Base-by-base conservation (phyloP, 2,797 vertebrate genomes). In the Molossus alvarezi region DNA sequence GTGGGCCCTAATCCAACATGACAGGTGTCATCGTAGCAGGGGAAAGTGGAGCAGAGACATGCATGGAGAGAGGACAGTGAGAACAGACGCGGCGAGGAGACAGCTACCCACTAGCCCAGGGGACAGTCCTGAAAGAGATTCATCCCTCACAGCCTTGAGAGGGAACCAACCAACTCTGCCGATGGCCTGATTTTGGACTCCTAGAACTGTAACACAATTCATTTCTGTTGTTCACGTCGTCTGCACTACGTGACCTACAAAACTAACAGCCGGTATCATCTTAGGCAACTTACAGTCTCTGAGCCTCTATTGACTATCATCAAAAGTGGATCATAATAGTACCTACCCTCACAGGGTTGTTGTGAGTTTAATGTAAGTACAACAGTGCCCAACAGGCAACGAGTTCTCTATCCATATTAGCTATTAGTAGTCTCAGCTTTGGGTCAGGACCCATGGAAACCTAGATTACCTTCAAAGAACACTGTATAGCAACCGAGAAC, bases 231-330 rank as follows among this genome's bases (percentile, higher is more conserved):
- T 5, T 29, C 58, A 62, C 33, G 11, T 1, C 41, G 9, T 37
- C 23, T 93, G 33, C 2, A 3, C 41, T 90, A 89, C 33, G 27
- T 73, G 5, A 25, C 33, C 80, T 25, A 71, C 84, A 27, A 53
- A 69, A 57, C 12, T 1, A 14, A 27, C 2, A 58, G 37, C 8
- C 57, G 48, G 21, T 9, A 9, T 55, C 12, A 18, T 45, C 45
- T 81, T 41, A 72, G 51, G 25, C 27, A 88, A 23, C 48, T 23
- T 95, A 65, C n/a, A 45, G 55, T 96, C 95, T 81, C 83, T 72
- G 83, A 87, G 27, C 82, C 57, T 96, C 76, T 69, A 92, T 95
- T 87, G 69, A 93, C 64, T 91, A 88, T 60, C 81, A 92, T 75
- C 90, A n/a, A 72, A 58, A 45, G 41, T 67, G 53, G 20, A 6